These are phyloP conservation scores for Oscheius sp. DNA, from an alignment of 2,888 invertebrate species.

Conservation along the genomic window DNA sequence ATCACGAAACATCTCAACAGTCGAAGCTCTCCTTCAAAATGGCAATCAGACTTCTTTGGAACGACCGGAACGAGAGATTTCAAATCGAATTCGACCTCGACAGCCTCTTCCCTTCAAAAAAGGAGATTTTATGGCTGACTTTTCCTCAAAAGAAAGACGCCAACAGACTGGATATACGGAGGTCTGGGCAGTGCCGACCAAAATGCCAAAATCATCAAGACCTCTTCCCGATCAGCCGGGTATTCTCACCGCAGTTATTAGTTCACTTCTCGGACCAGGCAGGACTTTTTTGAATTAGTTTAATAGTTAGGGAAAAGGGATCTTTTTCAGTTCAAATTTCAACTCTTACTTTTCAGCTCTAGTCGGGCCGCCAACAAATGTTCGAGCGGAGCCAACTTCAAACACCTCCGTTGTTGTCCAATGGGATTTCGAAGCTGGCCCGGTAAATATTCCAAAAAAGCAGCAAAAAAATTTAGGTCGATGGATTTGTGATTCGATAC, in stretches of 20 bases:
- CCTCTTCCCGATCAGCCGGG: neutral
- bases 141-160: slow-evolving; percentile 6
- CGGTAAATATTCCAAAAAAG: slow-evolving; percentile 31
- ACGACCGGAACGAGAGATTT: neutral
- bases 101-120: slow-evolving; percentile 21
- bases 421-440: slow-evolving; percentile 66
- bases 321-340: neutral
- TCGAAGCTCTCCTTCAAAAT: neutral
- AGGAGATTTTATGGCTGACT: slow-evolving; percentile 11
- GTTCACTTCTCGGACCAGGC: slow-evolving; percentile 40
- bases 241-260: slow-evolving; percentile 52
- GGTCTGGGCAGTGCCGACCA: slow-evolving; percentile 21
- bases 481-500: slow-evolving; percentile 68
- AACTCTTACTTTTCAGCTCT: slow-evolving; percentile 63
- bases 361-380: slow-evolving; percentile 67
- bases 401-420: slow-evolving; percentile 67
- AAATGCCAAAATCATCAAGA: slow-evolving; percentile 9
- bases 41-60: too few species aligned
- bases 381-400: slow-evolving; percentile 64
- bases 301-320: neutral
- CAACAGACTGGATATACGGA: slow-evolving; percentile 9
- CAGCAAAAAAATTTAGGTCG: slow-evolving; percentile 44
- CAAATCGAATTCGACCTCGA: slow-evolving; percentile 12
- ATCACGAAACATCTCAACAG: slow-evolving; percentile 30
- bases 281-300: neutral